Base-by-base conservation (phyloP, 2,113 vertebrate genomes). In the Chlamydotis undulata region DNA sequence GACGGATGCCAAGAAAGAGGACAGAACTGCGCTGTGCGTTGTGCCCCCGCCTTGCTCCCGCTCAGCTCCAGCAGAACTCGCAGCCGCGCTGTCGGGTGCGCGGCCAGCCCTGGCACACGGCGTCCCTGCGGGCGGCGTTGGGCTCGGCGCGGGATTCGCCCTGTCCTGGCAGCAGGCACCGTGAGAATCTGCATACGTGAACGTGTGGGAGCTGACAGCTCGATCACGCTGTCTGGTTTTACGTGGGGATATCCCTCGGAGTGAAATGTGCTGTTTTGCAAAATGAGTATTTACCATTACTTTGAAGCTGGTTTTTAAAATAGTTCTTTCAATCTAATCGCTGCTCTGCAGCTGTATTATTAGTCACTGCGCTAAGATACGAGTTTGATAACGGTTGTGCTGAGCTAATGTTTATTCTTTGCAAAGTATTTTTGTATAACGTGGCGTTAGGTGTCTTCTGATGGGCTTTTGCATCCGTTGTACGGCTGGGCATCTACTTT, bases 371-470 rank as follows among this genome's bases (percentile, higher is more conserved):
- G 69, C 77, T 82, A 19, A 89, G 93, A 93, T 67, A 52, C 9
- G 61, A 45, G 55, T 57, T 67, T 82, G 89, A 87, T 82, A 93
- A 57, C 4, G 3, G 73, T 61, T 89, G 64, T 94, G 83, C 91
- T 90, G 93, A 89, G 93, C 50, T 76, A 60, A 52, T 45, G 83
- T 87, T 92, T 88, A n/a, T n/a, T 90, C 61, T 89, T 93, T 81
- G 64, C 59, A 26, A 77, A 83, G 55, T 74, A 60, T 69, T 93
- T 91, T 79, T 93, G 52, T 77, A 37, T 26, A 8, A 33, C 2
- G 13, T 90, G 68, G 80, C 37, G 60, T 68, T 91, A 79, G 41
- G 68, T 79, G 87, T 80, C 87, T 85, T 87, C 57, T 31, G 68
- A 14, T 74, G 88, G 86, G 61, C 84, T 79, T 77, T 26, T 55